phyloP scores from a whole-genome alignment of 2,888 invertebrate genomes.

The Esperia sulphurella region DNA sequence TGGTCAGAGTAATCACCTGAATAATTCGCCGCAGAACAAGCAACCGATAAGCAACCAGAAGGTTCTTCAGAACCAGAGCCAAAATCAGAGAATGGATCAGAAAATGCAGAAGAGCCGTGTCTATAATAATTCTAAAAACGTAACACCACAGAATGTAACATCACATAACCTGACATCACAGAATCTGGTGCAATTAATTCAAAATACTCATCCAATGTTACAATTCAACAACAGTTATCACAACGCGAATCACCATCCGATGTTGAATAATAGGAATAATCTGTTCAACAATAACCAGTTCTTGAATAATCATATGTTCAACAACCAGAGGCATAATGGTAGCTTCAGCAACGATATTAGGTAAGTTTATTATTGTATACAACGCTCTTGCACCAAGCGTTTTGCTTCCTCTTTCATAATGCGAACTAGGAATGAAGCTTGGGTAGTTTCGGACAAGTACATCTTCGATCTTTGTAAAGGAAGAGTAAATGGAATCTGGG shows the following conservation, averaged over 20 bases:
- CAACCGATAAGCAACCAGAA: background rate
- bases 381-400: no score
- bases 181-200: conserved; percentile 64
- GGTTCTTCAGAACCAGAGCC: conserved; percentile 13
- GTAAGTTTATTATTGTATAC: conserved; percentile 17
- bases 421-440: no score
- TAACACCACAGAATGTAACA: conserved; percentile 17
- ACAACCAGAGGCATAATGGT: conserved; percentile 51
- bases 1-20: conserved; percentile 15
- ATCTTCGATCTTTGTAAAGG: no score
- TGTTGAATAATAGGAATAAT: conserved; percentile 45
- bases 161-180: conserved; percentile 45
- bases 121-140: conserved; percentile 50
- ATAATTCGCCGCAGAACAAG: conserved; percentile 39
- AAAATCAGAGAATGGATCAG: conserved; percentile 19
- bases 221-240: conserved; percentile 59
- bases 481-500: no score
- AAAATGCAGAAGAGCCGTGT: conserved; percentile 50
- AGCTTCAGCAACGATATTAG: conserved; percentile 35
- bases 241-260: conserved; percentile 67
- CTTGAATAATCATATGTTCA: conserved; percentile 36
- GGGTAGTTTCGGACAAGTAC: no score
- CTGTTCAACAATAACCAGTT: conserved; percentile 41
- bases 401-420: no score
- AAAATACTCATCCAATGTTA: conserved; percentile 69